Conservation (phyloP, 2,797 vertebrate species). For the Moxostoma hubbsi region DNA sequence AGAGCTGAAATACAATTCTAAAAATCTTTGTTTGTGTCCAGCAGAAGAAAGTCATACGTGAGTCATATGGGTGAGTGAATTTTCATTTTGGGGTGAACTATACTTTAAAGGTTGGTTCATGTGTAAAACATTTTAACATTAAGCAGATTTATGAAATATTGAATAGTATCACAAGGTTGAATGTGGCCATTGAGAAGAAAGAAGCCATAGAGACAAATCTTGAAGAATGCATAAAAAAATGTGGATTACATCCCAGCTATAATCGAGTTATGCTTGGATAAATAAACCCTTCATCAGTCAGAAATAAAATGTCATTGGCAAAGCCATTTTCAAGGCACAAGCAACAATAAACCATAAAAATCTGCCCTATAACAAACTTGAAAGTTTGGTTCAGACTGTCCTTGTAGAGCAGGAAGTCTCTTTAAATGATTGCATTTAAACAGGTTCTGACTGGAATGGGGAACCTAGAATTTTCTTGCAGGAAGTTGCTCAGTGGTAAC, state of each 20-base stretch:
- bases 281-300: neutral
- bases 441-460: slow-evolving; percentile 7
- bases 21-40: too few species aligned
- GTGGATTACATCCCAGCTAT: neutral
- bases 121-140: neutral
- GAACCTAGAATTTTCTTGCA: slow-evolving; percentile 21
- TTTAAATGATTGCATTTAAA: too few species aligned
- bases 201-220: neutral
- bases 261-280: neutral
- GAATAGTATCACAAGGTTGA: slow-evolving; percentile 9
- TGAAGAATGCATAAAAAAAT: neutral
- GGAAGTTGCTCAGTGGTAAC: slow-evolving; percentile 14
- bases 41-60: too few species aligned
- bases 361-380: too few species aligned
- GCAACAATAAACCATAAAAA: too few species aligned
- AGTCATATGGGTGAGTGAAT: too few species aligned
- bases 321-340: too few species aligned
- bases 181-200: neutral
- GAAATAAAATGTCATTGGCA: neutral
- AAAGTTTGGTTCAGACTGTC: too few species aligned
- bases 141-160: neutral
- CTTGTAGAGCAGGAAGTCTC: too few species aligned
- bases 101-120: neutral
- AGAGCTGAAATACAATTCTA: too few species aligned
- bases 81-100: too few species aligned